Conservation (phyloP, 1,140 invertebrate genomes). For the Mya arenaria region DNA sequence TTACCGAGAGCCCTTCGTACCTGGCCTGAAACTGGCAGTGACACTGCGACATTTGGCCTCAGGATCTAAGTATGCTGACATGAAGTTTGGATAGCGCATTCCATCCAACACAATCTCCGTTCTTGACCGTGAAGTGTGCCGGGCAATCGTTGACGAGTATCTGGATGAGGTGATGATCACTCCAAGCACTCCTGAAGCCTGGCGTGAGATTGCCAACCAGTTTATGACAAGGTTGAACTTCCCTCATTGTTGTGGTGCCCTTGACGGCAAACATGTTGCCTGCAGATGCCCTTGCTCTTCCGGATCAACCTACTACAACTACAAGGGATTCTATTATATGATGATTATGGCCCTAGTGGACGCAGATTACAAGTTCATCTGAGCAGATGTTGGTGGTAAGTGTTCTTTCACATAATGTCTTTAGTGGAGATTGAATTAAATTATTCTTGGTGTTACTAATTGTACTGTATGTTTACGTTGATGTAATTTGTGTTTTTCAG, state of each 20-base stretch:
- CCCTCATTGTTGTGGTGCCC: slow-evolving; percentile 45
- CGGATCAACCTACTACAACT: slow-evolving; percentile 51
- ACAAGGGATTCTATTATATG: slow-evolving; percentile 53
- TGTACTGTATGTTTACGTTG: slow-evolving; percentile 48
- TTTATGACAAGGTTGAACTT: slow-evolving; percentile 46
- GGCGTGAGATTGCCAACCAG: slow-evolving; percentile 38
- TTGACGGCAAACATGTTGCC: slow-evolving; percentile 55
- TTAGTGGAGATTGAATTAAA: slow-evolving; percentile 39
- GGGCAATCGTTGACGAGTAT: slow-evolving; percentile 53
- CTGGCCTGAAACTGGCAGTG: slow-evolving; percentile 51
- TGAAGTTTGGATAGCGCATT: slow-evolving; percentile 47
- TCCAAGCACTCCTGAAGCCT: slow-evolving; percentile 41
- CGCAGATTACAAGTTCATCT: slow-evolving; percentile 60
- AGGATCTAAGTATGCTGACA: slow-evolving; percentile 45
- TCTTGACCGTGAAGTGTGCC: slow-evolving; percentile 47
- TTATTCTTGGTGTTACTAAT: slow-evolving; percentile 40
- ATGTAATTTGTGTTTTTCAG: slow-evolving; percentile 42
- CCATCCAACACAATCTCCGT: slow-evolving; percentile 31
- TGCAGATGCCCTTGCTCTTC: slow-evolving; percentile 15
- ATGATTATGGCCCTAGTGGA: slow-evolving; percentile 57
- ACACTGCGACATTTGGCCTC: slow-evolving; percentile 51
- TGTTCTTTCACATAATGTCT: slow-evolving; percentile 47
- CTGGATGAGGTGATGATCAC: slow-evolving; percentile 54
- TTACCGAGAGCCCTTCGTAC: slow-evolving; percentile 42
- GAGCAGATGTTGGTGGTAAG: slow-evolving; percentile 50